These are phyloP conservation scores for Melospiza georgiana DNA, from an alignment of 2,113 vertebrate species.

Conservation along the genomic window DNA sequence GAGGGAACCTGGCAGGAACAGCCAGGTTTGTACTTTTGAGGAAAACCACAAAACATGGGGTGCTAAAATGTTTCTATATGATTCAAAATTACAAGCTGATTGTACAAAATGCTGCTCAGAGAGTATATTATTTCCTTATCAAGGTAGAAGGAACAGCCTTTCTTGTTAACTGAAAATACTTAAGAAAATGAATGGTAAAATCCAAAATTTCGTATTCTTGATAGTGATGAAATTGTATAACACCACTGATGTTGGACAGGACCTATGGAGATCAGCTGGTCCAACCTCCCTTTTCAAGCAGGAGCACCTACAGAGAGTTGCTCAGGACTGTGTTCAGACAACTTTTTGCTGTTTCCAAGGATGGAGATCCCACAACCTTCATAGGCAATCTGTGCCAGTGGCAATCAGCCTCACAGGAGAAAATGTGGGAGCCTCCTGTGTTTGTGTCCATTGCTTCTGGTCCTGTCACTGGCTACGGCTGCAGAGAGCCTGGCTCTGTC, in stretches of 20 bases:
- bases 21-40: background rate
- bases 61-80: background rate
- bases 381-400: background rate
- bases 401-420: background rate
- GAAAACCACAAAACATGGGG: accelerated
- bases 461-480: too few relatives aligned
- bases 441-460: background rate
- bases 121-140: background rate
- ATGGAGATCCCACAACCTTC: background rate
- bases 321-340: background rate
- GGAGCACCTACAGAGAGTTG: background rate
- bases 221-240: background rate
- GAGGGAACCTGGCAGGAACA: background rate
- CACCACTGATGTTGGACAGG: background rate
- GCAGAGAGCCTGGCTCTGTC: background rate
- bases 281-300: background rate
- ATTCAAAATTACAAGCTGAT: background rate
- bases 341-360: background rate
- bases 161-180: background rate
- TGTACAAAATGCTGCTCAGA: background rate
- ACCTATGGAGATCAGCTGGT: background rate
- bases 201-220: background rate
- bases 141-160: background rate
- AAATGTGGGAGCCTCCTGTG: background rate
- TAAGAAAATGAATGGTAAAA: background rate